Evolutionary conservation across 2,888 invertebrate species (phyloP), one percentile per base, ranked within the genome.

Genomic region (Cerceris ruficornis): DNA sequence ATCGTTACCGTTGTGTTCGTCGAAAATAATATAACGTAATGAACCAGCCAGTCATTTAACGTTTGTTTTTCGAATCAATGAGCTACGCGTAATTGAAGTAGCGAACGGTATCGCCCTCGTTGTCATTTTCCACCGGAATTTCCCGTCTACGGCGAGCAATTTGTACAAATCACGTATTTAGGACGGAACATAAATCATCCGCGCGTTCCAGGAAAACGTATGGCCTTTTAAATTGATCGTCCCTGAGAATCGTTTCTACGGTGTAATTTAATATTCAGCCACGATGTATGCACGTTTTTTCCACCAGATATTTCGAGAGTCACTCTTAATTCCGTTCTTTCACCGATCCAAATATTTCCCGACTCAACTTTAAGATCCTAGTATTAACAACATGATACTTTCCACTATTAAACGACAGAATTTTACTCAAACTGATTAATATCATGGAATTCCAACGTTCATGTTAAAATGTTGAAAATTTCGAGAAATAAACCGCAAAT

Each of bases 221-320:
- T 14, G 68, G 58, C 75, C 83, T 75, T 80, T 79, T 81, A 81
- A 85, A 81, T 85, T 61, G 79, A 81, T 83, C 81, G 65, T 58
- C 57, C 72, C 68, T 58, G 72, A 49, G 69, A 65, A 57, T 61
- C 64, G 59, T 50, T 14, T 55, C 11, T 28, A 13, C 17, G 46
- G 7, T 17, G 55, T 50, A 50, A 50, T 46, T 46, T 46, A 46
- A 46, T n/a, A n/a, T 50, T n/a, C 50, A n/a, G n/a, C n/a, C 50
- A 7, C n/a, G 50, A 11, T 11, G n/a, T 50, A 7, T 50, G n/a
- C n/a, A 46, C 46, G 6, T 46, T 46, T 28, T 28, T 43, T 46
- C 46, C 46, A 1, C 46, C 9, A 11, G 46, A 46, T n/a, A n/a
- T n/a, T n/a, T 50, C 50, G n/a, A n/a, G n/a, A n/a, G 50, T n/a